Conservation (phyloP, 2,797 vertebrate genomes). For the Pteropus rufus region DNA sequence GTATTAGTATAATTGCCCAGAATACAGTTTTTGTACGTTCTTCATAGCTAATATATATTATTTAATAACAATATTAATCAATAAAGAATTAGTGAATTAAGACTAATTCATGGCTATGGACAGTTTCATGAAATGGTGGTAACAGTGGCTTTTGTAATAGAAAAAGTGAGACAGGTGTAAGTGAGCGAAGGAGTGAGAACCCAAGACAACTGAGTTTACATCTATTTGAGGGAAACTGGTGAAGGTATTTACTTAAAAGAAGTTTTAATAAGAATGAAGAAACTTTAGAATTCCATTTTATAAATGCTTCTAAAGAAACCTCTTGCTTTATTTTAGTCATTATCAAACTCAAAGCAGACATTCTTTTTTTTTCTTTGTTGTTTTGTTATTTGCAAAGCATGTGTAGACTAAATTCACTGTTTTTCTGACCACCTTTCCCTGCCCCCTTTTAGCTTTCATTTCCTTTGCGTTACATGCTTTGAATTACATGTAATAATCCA, state of each 20-base stretch:
- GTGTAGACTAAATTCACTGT: not conserved
- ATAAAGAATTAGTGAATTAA: not conserved
- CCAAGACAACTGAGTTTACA: not conserved
- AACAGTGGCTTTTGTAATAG: not conserved
- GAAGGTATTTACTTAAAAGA: not conserved
- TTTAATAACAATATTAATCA: not conserved
- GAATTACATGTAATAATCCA: not conserved
- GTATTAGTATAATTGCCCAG: not conserved
- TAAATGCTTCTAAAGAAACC: not conserved
- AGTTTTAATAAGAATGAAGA: not conserved
- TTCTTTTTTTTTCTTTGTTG: not conserved
- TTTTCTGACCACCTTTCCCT: not conserved
- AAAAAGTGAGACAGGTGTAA: not conserved
- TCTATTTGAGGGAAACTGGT: not conserved
- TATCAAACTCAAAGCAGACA: not conserved
- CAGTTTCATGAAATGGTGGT: not conserved
- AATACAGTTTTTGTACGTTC: not conserved
- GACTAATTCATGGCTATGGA: not conserved
- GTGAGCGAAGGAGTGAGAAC: not conserved
- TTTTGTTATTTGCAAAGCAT: not conserved
- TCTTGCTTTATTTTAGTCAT: not conserved
- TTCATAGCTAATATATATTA: not conserved
- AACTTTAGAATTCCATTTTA: not conserved
- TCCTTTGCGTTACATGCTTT: not conserved
- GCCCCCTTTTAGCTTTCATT: not conserved